These are phyloP conservation scores for Melieria crassipennis DNA, from an alignment of 2,888 invertebrate species.

Conservation along the genomic window DNA sequence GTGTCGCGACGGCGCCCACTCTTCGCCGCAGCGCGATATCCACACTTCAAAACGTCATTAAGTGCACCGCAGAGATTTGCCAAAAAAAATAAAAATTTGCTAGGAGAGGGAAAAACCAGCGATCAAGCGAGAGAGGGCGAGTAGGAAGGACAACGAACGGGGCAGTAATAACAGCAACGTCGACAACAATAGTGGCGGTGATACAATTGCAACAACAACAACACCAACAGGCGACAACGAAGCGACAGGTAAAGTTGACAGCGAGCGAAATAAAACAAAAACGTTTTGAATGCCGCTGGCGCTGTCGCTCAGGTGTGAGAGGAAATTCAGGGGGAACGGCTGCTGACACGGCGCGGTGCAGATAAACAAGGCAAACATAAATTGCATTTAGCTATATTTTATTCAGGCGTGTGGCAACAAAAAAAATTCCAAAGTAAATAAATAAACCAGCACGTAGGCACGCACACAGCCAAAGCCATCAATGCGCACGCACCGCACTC, in stretches of 20 bases:
- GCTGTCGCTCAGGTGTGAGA: no score
- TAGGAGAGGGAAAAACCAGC: no score
- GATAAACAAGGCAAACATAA: conserved; percentile 11
- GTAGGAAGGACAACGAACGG: no score
- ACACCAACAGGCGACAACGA: background rate
- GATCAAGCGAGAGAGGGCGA: no score
- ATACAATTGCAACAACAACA: background rate
- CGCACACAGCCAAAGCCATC: no score
- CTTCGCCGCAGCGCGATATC: background rate
- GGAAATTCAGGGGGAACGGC: background rate
- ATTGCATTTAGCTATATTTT: conserved; percentile 15
- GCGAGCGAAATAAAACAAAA: background rate
- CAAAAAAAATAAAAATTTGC: conserved; percentile 4
- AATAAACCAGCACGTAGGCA: no score
- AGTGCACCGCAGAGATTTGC: conserved; percentile 35
- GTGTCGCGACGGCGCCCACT: no score
- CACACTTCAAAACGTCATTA: conserved; percentile 29
- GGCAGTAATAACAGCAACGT: no score
- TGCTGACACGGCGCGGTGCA: background rate
- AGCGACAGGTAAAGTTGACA: background rate
- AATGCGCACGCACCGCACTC: background rate
- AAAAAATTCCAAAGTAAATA: no score
- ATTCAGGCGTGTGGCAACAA: background rate
- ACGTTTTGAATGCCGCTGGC: no score
- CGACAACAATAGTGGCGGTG: no score